A percentile compares a stretch with the other conserved stretches of the same genome.
These are phyloP conservation scores for Aurelia sp. DNA, from an alignment of 30 jellyfish, hydroid and myxozoan species.

Conservation along the genomic window DNA sequence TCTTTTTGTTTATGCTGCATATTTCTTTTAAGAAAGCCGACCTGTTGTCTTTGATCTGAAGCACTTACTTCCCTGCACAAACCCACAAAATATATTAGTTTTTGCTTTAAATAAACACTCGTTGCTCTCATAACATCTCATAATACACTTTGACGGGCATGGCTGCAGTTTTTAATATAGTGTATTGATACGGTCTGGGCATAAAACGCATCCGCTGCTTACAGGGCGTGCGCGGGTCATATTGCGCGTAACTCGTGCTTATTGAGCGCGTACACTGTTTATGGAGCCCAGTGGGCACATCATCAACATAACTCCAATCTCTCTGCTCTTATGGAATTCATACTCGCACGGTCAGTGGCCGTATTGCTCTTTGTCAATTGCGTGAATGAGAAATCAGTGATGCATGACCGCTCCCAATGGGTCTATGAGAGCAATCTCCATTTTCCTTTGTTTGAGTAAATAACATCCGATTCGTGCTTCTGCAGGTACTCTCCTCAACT, in stretches of 20 bases:
- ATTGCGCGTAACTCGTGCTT: constrained; percentile 1
- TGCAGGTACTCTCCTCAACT: constrained; percentile 51
- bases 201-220: too few species aligned
- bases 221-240: too few species aligned
- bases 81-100: too few species aligned
- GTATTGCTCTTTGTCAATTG: constrained; percentile 38
- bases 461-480: constrained; percentile 22
- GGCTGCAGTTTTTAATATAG: too few species aligned
- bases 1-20: too few species aligned
- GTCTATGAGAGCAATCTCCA: constrained; percentile 23
- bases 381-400: constrained; percentile 34
- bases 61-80: too few species aligned
- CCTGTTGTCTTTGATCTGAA: too few species aligned
- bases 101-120: too few species aligned
- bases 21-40: too few species aligned
- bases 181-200: too few species aligned
- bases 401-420: constrained; percentile 62
- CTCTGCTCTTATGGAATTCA: constrained; percentile 35
- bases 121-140: too few species aligned
- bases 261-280: constrained; percentile 32
- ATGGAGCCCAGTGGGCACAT: constrained; percentile 52
- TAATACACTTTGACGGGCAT: too few species aligned
- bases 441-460: constrained; percentile 52
- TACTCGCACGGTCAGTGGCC: constrained; percentile 55
- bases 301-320: constrained; percentile 13